Base-by-base conservation (phyloP, 2,888 invertebrate species). In the Conus canariensis region DNA sequence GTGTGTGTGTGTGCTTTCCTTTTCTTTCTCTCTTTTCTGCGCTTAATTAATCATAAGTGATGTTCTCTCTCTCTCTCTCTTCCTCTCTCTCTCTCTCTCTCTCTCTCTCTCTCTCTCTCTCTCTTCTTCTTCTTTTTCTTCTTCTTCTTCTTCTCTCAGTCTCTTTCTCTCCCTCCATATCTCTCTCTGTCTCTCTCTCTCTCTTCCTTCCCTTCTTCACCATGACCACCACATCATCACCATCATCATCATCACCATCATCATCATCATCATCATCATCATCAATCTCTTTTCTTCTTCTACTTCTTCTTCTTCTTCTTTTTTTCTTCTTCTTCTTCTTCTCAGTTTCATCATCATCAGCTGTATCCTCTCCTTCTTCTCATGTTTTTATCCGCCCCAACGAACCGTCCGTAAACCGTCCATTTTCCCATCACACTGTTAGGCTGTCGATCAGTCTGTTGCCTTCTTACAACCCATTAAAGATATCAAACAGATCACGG, bases 101-200 rank as follows among this genome's bases (percentile, higher is more conserved):
- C 70, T 70, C 70, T 70, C 70, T 70, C 70, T 70, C 70, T 70
- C 70, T 70, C 70, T 70, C 70, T 45, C 80, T 80, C 80, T 80
- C 80, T 80, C 80, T 80, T 80, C 80, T 80, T 25, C 6, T 4
- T 45, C 45, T 30, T 19, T 22, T 56, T 80, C 80, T 80, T 25
- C 6, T 4, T 80, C 80, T 80, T 30, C 6, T 2, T 30, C 30
- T 19, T 19, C 56, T 56, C 56, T 56, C 56, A 19, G 56, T 82
- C 56, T 56, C 82, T 82, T 56, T 82, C 82, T 82, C 82, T 82
- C 56, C 56, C 82, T 82, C 56, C 56, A 56, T 82, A 58, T 82
- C 82, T 82, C 82, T 82, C 82, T 82, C 82, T 82, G 22, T 82
- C 82, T 82, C 82, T 82, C 82, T 82, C 82, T 82, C 56, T 82